Base-by-base conservation (phyloP, 2,797 vertebrate species). In the Cirrhinus mrigala region DNA sequence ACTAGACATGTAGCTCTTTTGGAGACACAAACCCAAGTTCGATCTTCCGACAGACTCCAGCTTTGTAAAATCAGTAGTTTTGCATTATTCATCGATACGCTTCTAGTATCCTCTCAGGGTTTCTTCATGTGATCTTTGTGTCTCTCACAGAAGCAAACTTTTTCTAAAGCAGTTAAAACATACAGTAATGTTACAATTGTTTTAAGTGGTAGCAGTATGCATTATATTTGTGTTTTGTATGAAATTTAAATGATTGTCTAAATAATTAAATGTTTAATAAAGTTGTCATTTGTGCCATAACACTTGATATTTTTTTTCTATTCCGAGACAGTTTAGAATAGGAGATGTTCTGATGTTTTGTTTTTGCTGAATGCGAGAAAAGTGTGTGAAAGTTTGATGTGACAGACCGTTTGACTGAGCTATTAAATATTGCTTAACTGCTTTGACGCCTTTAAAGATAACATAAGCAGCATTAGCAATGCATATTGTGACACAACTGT, bases 261-360 rank as follows among this genome's bases (percentile, higher is more conserved):
- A 54, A 80, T 29, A 33, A 56, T 29, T 69, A n/a, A 40, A 78
- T 71, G 37, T n/a, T 60, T 50, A 85, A 85, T 85, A 85, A 85
- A 85, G 83, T 70, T 81, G 62, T 68, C 6, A 81, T 40, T 81
- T 70, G 66, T 81, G 44, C 78, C 60, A 20, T 15, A 81, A 66
- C 27, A 16, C 18, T 40, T 27, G 0, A 37, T 5, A 40, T 15
- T 10, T 14, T 62, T 62, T 68, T 68, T 68, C n/a, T 29, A 22
- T 48, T 64, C 8, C 37, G 6, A 20, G 56, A 79, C 22, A 0
- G 22, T 24, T 40, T n/a, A 5, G 54, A 58, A 24, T 14, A 6
- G 24, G 15, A 46, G 15, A 46, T n/a, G n/a, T n/a, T 74, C 46
- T 48, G 14, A 24, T 15, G 40, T 40, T 64, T 64, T 64, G 24